These are phyloP conservation scores for Amiota mariae DNA, from an alignment of 2,888 invertebrate genomes.

Conservation along the genomic window DNA sequence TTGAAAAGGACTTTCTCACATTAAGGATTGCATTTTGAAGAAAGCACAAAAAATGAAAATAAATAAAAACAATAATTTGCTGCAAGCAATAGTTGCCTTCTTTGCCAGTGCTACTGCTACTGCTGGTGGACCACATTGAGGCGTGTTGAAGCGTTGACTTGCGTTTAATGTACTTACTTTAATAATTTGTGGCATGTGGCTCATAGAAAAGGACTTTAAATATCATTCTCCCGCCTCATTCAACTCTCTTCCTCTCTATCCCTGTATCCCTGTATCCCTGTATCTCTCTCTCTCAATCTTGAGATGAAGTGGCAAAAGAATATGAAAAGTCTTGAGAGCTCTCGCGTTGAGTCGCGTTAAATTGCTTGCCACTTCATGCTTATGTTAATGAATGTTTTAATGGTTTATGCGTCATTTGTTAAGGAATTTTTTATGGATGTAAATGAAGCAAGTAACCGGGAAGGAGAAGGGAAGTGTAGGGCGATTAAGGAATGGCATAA, in stretches of 20 bases:
- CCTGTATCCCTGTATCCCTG: background rate
- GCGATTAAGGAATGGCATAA: too few species aligned
- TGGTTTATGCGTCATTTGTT: constrained; percentile 16
- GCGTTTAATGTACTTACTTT: background rate
- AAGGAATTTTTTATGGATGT: background rate
- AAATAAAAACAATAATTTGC: background rate
- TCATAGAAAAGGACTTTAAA: too few species aligned
- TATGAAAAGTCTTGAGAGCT: background rate
- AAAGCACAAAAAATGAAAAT: background rate
- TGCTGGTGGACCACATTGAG: constrained; percentile 40
- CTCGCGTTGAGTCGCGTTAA: background rate
- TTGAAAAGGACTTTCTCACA: background rate
- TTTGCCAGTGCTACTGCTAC: background rate
- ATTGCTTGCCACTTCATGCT: constrained; percentile 20
- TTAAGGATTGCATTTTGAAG: background rate
- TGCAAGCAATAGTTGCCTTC: background rate
- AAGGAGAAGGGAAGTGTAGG: background rate
- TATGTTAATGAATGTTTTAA: constrained; percentile 24
- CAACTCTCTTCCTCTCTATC: background rate
- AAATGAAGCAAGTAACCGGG: too few species aligned
- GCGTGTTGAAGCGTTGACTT: constrained; percentile 3
- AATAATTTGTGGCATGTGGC: background rate
- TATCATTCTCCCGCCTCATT: too few species aligned
- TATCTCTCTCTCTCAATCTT: background rate
- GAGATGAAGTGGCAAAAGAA: background rate